These are phyloP conservation scores for Eristalinus sepulchralis DNA, from an alignment of 2,888 invertebrate species.

Conservation along the genomic window DNA sequence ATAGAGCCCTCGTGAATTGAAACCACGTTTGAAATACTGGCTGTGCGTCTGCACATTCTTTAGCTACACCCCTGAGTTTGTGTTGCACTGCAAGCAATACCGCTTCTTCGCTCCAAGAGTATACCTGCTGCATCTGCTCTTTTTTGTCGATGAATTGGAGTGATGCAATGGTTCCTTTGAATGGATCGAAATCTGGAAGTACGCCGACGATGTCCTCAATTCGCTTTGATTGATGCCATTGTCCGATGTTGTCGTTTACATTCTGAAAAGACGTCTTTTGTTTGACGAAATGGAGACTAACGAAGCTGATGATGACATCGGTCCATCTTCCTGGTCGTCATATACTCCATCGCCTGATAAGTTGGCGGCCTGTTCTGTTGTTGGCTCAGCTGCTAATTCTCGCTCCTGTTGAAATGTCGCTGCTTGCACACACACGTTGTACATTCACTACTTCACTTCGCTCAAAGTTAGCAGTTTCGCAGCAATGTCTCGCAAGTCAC, in stretches of 20 bases:
- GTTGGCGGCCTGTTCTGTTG: slow-evolving; percentile 3
- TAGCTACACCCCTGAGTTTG: slow-evolving; percentile 69
- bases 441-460: slow-evolving; percentile 2
- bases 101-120: slow-evolving; percentile 75
- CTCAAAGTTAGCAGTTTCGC: neutral
- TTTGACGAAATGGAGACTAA: slow-evolving; percentile 7
- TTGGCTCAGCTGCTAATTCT: neutral
- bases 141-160: slow-evolving; percentile 8
- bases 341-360: neutral
- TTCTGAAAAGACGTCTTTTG: slow-evolving; percentile 1
- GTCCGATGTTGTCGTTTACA: slow-evolving; percentile 4
- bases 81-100: slow-evolving; percentile 15
- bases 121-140: slow-evolving; percentile 17
- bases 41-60: slow-evolving; percentile 7
- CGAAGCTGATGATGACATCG: neutral
- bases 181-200: slow-evolving; percentile 32
- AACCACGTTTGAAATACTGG: slow-evolving; percentile 18
- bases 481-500: too few species aligned
- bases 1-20: neutral
- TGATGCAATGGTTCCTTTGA: slow-evolving; percentile 13
- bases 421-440: neutral
- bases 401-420: neutral
- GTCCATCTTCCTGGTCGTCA: slow-evolving; percentile 8
- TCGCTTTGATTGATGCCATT: slow-evolving; percentile 7
- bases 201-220: slow-evolving; percentile 24